These are phyloP conservation scores for Adelosebastes latens DNA, from an alignment of 2,797 vertebrate genomes.

Conservation along the genomic window DNA sequence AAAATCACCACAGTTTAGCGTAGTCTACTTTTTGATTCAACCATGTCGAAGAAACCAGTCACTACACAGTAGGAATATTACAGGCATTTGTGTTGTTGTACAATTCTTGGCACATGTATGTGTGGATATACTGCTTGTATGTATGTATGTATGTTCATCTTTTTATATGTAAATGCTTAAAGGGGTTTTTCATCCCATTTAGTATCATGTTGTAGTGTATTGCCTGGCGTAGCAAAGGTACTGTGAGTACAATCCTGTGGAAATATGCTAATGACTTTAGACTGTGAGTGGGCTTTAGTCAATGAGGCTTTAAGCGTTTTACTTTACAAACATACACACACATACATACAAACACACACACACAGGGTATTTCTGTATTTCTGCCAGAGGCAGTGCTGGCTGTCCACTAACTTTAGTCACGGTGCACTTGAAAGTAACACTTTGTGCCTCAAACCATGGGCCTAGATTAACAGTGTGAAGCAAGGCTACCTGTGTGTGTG, in stretches of 20 bases:
- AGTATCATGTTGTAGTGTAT: background rate
- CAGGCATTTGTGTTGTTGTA: background rate
- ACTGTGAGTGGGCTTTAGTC: slow-evolving; percentile 45
- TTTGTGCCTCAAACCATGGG: slow-evolving; percentile 66
- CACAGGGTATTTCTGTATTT: slow-evolving; percentile 56
- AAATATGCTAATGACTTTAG: slow-evolving; percentile 58
- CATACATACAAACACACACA: background rate
- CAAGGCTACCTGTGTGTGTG: slow-evolving; percentile 29
- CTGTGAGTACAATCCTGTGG: slow-evolving; percentile 19
- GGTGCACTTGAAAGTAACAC: slow-evolving; percentile 72
- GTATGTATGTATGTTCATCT: background rate
- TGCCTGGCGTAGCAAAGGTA: background rate
- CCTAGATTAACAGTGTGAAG: slow-evolving; percentile 69
- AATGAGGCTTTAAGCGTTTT: slow-evolving; percentile 67
- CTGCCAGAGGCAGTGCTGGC: slow-evolving; percentile 58
- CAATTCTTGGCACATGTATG: background rate
- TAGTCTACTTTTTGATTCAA: background rate
- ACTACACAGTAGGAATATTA: background rate
- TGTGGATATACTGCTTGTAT: background rate
- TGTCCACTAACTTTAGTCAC: slow-evolving; percentile 77
- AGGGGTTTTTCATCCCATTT: slow-evolving; percentile 2
- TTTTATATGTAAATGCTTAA: background rate
- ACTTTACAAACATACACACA: slow-evolving; percentile 18
- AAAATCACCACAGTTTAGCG: no score
- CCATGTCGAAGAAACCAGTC: background rate